Evolutionary conservation across 2,888 invertebrate genomes (phyloP).

Genomic region (Rhingia rostrata): DNA sequence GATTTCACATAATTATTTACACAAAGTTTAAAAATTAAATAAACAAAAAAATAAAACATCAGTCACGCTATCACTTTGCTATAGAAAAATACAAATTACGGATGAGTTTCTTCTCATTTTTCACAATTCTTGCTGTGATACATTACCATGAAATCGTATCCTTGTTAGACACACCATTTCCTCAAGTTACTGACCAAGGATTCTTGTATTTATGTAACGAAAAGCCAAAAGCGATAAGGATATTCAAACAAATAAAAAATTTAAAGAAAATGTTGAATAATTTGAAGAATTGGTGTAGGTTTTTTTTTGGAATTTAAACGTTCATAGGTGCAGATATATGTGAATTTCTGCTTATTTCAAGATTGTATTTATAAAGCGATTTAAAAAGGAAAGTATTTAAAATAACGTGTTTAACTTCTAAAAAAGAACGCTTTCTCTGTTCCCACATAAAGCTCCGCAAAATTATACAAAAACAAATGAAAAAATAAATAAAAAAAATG

Average conservation of each 20-base stretch:
- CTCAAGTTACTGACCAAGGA: constrained; percentile 55
- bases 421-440: constrained; percentile 28
- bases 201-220: constrained; percentile 35
- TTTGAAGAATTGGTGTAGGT: constrained; percentile 41
- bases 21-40: constrained; percentile 19
- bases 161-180: constrained; percentile 45
- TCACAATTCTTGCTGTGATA: constrained; percentile 44
- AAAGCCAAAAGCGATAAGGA: constrained; percentile 60
- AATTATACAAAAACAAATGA: constrained; percentile 1
- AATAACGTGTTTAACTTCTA: constrained; percentile 33
- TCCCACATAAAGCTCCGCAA: constrained; percentile 74
- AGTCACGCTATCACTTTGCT: constrained; percentile 26
- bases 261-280: constrained; percentile 2
- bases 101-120: no score
- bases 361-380: constrained; percentile 31
- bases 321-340: constrained; percentile 38
- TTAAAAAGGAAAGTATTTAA: constrained; percentile 16
- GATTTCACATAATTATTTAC: constrained; percentile 51
- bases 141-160: constrained; percentile 60
- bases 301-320: background rate
- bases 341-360: constrained; percentile 26
- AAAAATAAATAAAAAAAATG: constrained; percentile 34
- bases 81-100: background rate
- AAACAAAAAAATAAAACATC: background rate
- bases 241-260: background rate